Conservation (phyloP, 2,888 invertebrate genomes). For the Onchidella celtica region DNA sequence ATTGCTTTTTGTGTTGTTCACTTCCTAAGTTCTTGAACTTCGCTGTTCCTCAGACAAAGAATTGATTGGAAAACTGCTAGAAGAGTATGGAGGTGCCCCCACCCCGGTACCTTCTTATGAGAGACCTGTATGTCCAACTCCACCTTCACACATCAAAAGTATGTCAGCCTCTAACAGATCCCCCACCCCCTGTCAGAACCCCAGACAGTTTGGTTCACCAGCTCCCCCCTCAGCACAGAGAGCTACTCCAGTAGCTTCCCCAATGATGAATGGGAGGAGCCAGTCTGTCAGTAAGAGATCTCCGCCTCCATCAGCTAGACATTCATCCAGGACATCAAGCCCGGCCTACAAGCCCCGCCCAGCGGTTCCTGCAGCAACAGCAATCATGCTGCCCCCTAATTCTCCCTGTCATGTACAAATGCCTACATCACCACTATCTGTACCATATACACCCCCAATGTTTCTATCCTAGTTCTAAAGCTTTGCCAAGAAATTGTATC, state of each 20-base stretch:
- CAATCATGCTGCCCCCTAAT: slow-evolving; percentile 34
- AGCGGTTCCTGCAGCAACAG: slow-evolving; percentile 46
- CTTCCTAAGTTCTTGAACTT: no score
- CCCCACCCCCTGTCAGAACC: slow-evolving; percentile 1
- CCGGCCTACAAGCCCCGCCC: slow-evolving; percentile 45
- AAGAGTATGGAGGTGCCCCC: slow-evolving; percentile 41
- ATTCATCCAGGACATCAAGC: background rate
- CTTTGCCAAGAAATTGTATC: no score
- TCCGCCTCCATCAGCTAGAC: background rate
- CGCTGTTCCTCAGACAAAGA: slow-evolving; percentile 51
- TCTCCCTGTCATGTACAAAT: slow-evolving; percentile 43
- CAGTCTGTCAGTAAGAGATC: background rate
- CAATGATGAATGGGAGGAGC: background rate
- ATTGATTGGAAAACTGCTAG: slow-evolving; percentile 50
- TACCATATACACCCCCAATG: slow-evolving; percentile 48
- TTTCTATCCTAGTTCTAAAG: slow-evolving; percentile 38
- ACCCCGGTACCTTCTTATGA: slow-evolving; percentile 32
- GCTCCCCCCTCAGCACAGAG: slow-evolving; percentile 2
- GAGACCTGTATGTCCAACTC: slow-evolving; percentile 50
- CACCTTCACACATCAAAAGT: background rate
- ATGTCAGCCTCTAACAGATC: background rate
- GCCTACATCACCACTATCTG: slow-evolving; percentile 50
- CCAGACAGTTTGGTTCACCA: background rate
- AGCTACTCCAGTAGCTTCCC: background rate
- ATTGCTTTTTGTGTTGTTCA: no score